These are phyloP conservation scores for Tetragonula carbonaria DNA, from an alignment of 2,888 invertebrate genomes.

Conservation along the genomic window DNA sequence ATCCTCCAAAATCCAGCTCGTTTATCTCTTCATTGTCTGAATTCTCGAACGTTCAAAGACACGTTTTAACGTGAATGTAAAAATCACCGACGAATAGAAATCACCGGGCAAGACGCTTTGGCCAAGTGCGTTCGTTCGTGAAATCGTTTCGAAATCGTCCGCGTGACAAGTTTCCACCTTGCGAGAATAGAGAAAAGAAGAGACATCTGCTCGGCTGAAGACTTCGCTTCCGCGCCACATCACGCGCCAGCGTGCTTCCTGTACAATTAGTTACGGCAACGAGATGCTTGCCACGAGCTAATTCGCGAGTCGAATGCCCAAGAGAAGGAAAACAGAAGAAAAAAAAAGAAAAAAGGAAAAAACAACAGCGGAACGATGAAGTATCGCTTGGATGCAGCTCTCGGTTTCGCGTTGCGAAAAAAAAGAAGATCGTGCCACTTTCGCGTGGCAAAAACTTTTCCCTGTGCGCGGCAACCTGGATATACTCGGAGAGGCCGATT, in stretches of 20 bases:
- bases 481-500: not conserved
- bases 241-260: conserved; percentile 67
- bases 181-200: not conserved
- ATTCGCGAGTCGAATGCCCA: not conserved
- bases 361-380: not conserved
- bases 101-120: too few species aligned
- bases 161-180: too few species aligned
- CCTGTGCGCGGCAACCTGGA: not conserved
- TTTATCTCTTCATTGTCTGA: too few species aligned
- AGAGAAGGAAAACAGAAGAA: too few species aligned
- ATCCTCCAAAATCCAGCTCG: too few species aligned
- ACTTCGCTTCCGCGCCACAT: conserved; percentile 23
- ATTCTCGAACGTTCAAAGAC: too few species aligned
- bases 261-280: conserved; percentile 76
- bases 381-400: not conserved
- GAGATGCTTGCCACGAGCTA: not conserved
- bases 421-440: conserved; percentile 19
- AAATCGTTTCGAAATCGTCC: too few species aligned
- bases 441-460: conserved; percentile 35
- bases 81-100: too few species aligned
- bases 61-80: too few species aligned
- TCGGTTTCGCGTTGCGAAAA: not conserved
- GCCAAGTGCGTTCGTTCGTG: too few species aligned
- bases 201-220: conserved; percentile 59
- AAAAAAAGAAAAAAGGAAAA: too few species aligned